Evolutionary conservation across 2,113 vertebrate genomes (phyloP).

Genomic region (Centrocercus urophasianus): DNA sequence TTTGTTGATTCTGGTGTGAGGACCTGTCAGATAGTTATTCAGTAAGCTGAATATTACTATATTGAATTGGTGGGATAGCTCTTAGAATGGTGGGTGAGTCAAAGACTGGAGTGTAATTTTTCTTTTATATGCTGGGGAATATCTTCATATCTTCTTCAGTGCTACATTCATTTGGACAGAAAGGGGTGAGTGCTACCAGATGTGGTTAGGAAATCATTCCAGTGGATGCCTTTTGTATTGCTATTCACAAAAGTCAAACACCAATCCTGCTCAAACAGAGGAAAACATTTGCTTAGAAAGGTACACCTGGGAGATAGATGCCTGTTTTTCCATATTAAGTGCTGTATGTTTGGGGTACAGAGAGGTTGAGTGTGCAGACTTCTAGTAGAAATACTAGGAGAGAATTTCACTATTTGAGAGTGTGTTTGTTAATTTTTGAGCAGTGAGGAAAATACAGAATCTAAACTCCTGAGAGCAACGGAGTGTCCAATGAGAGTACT

Average conservation of each 20-base stretch:
- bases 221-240: neutral
- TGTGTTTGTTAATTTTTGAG: neutral
- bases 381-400: neutral
- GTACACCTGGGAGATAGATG: neutral
- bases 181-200: accelerated
- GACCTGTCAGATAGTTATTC: neutral
- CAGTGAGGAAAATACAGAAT: neutral
- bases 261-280: neutral
- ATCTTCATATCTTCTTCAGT: neutral
- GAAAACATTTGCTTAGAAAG: neutral
- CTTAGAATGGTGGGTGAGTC: neutral
- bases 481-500: neutral
- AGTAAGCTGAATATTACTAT: accelerated
- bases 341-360: neutral
- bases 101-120: neutral
- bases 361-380: neutral
- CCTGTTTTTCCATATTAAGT: neutral
- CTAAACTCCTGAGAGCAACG: neutral
- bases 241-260: neutral
- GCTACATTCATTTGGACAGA: neutral
- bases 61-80: neutral
- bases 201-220: neutral
- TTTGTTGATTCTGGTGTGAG: neutral
- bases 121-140: neutral
- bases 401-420: neutral